Evolutionary conservation across 2,113 vertebrate species (phyloP), one percentile per base, ranked within the genome.

Genomic region (Mirounga angustirostris): DNA sequence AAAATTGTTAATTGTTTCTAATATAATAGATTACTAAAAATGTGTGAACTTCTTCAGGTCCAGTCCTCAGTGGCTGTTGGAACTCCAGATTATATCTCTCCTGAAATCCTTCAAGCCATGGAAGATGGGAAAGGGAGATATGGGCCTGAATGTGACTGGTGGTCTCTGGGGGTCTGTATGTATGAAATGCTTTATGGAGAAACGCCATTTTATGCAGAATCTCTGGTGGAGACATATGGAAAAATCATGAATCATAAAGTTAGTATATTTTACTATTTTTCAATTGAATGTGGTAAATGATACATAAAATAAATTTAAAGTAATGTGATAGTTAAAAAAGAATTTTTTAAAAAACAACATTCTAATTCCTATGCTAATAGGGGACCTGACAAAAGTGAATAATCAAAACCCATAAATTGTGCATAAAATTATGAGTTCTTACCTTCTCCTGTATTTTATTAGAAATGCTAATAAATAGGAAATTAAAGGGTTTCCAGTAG

Each of bases 181-280:
- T 99, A 99, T 94, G 99, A 99, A 98, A 99, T 99, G 99, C 99
- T 99, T 94, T 99, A 99, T 46, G 99, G 99, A 97, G 99, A 99
- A 99, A 99, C 99, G 4, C 99, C 99, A 40, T 99, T 99, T 99
- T 99, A 99, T 97, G 99, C 99, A 40, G 99, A 99, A 97, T 99
- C 99, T 76, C 99, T 99, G 98, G 99, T 99, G 99, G 99, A 99
- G 98, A 99, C 99, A 36, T 99, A 99, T 22, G 99, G 99, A 97
- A 99, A 99, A 98, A 99, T 99, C 98, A 99, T 99, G 99, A 99
- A 99, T 98, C 99, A 99, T 98, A 99, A 99, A 99, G 99, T 99
- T 98, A 99, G 99, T 99, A 94, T 97, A 69, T 61, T 97, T 98
- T 92, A 61, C 71, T 73, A 82, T 94, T 98, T 95, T 96, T 10